Evolutionary conservation across 2,113 vertebrate species (phyloP).

Genomic region (Xiphophorus maculatus): DNA sequence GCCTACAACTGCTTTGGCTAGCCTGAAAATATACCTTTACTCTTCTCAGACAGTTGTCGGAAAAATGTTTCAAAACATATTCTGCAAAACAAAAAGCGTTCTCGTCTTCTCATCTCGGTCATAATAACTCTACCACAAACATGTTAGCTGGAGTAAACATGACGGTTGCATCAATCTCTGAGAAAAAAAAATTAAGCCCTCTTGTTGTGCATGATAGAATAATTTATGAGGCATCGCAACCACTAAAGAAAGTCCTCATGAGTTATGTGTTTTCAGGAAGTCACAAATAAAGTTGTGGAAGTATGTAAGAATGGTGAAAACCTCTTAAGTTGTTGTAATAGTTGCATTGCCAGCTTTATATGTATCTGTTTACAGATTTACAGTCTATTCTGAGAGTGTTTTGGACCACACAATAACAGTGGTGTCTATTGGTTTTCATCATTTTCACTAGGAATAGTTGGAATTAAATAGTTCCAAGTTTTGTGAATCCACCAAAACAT

Average conservation of each 20-base stretch:
- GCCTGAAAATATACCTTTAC: not conserved
- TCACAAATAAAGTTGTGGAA: not conserved
- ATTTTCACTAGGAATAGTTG: too few relatives aligned
- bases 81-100: not conserved
- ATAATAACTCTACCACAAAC: constrained; percentile 11
- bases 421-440: too few relatives aligned
- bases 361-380: too few relatives aligned
- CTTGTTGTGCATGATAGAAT: not conserved
- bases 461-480: too few relatives aligned
- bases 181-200: constrained; percentile 10
- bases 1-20: not conserved
- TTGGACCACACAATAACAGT: too few relatives aligned
- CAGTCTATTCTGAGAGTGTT: too few relatives aligned
- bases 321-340: not conserved
- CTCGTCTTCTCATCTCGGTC: constrained; percentile 3
- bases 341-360: too few relatives aligned
- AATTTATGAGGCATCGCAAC: not conserved
- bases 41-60: constrained; percentile 12
- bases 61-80: constrained; percentile 8
- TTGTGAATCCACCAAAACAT: too few relatives aligned
- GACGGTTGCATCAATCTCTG: constrained; percentile 5
- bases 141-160: rapidly evolving
- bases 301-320: not conserved
- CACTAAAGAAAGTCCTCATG: not conserved
- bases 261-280: not conserved